Evolutionary conservation across 2,888 invertebrate species (phyloP).

Genomic region (Allacma fusca): DNA sequence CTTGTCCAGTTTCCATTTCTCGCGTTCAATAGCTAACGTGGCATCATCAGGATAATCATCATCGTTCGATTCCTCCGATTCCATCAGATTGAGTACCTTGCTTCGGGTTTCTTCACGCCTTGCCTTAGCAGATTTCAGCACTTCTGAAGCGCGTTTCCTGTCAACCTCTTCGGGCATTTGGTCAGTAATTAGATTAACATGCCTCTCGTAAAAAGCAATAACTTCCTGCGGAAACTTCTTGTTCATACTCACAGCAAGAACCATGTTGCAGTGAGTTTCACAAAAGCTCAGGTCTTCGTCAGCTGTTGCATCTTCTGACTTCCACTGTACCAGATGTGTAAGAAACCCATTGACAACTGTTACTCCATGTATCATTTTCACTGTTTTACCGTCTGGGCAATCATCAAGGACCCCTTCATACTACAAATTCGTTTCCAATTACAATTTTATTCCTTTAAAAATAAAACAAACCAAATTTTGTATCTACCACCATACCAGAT

Average conservation of each 20-base stretch:
- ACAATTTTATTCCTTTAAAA: no score
- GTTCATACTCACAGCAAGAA: neutral
- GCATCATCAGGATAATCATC: neutral
- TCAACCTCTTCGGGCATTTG: neutral
- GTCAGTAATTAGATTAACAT: neutral
- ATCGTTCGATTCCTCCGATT: neutral
- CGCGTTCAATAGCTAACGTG: neutral
- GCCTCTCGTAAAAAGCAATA: neutral
- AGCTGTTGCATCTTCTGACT: neutral
- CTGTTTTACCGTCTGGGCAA: conserved; percentile 25
- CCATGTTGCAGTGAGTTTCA: neutral
- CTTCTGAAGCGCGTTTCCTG: neutral
- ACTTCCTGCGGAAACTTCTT: neutral
- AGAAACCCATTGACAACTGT: conserved; percentile 30
- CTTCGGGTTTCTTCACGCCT: neutral
- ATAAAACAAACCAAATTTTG: no score
- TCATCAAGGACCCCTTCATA: neutral
- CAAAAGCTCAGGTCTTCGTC: no score
- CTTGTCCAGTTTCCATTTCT: neutral
- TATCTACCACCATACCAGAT: no score
- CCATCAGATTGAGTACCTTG: neutral
- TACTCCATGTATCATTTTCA: conserved; percentile 30
- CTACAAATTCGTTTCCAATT: neutral
- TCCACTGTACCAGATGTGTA: conserved; percentile 38
- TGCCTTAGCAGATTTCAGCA: neutral